Conservation (phyloP, 2,888 invertebrate species). For the Plemyria rubiginata region DNA sequence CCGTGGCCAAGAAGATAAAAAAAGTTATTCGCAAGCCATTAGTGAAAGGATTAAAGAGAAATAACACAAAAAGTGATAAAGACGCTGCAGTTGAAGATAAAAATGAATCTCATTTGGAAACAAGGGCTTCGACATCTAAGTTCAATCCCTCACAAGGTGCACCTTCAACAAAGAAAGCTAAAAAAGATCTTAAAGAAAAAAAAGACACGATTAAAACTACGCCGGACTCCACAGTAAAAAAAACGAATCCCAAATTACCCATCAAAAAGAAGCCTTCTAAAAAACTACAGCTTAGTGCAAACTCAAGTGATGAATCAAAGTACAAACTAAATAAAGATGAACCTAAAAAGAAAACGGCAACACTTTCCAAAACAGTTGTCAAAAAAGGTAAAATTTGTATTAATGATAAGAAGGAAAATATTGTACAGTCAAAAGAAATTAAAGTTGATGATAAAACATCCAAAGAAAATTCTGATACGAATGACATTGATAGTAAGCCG, state of each 20-base stretch:
- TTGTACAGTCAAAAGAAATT: conserved; percentile 39
- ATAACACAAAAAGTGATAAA: conserved; percentile 60
- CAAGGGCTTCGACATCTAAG: conserved; percentile 62
- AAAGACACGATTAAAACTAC: conserved; percentile 66
- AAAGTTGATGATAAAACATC: conserved; percentile 38
- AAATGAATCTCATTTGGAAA: conserved; percentile 54
- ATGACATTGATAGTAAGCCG: conserved; percentile 19
- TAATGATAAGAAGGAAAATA: conserved; percentile 61
- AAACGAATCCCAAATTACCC: conserved; percentile 56
- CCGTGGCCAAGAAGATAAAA: conserved; percentile 66
- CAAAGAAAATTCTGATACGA: conserved; percentile 30
- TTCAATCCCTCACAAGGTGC: conserved; percentile 54
- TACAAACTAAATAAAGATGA: conserved; percentile 74
- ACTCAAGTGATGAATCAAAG: conserved; percentile 65
- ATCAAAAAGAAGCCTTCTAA: conserved; percentile 42
- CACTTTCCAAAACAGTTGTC: conserved; percentile 60
- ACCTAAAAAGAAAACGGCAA: conserved; percentile 58
- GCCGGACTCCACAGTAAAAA: conserved; percentile 50
- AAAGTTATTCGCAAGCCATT: conserved; percentile 63
- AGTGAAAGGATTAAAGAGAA: conserved; percentile 65
- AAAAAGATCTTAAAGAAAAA: conserved; percentile 71
- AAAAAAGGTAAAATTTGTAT: conserved; percentile 56
- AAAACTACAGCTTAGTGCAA: conserved; percentile 50
- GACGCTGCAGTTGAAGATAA: conserved; percentile 55
- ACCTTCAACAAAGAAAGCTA: conserved; percentile 66